Evolutionary conservation across 2,797 vertebrate genomes (phyloP).

Genomic region (Pseudocheirus occidentalis): DNA sequence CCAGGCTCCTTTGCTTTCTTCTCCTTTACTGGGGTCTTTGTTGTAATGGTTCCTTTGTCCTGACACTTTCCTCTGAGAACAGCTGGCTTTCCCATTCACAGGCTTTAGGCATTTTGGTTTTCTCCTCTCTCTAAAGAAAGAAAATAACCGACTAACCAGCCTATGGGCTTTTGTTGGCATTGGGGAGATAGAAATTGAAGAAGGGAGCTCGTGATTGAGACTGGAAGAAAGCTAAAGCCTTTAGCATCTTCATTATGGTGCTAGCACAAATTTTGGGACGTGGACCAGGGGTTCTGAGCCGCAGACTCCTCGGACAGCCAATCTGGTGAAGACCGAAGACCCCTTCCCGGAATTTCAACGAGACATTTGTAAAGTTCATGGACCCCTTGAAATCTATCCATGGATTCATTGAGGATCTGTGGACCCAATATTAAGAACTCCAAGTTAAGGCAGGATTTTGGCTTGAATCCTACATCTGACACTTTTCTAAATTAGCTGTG

Average conservation of each 20-base stretch:
- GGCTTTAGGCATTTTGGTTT: neutral
- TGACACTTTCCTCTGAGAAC: neutral
- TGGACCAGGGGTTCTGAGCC: neutral
- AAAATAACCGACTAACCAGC: neutral
- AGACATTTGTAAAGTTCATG: neutral
- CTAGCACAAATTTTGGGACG: neutral
- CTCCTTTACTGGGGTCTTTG: neutral
- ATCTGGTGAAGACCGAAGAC: neutral
- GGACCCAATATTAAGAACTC: neutral
- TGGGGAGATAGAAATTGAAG: neutral
- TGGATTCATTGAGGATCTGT: neutral
- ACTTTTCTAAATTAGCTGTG: neutral
- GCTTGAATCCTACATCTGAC: neutral
- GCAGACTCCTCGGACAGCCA: neutral
- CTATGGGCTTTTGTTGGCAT: rapidly evolving
- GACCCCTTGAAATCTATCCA: neutral
- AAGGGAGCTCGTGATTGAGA: neutral
- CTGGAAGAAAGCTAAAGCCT: neutral
- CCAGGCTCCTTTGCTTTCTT: conserved; percentile 46
- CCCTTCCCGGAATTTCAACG: neutral
- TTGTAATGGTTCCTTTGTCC: conserved; percentile 67
- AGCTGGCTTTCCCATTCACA: conserved; percentile 59
- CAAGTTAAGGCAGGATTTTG: neutral
- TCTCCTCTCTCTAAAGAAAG: neutral
- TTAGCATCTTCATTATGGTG: neutral